Base-by-base conservation (phyloP, 2,113 vertebrate genomes). In the Platichthys stellatus region DNA sequence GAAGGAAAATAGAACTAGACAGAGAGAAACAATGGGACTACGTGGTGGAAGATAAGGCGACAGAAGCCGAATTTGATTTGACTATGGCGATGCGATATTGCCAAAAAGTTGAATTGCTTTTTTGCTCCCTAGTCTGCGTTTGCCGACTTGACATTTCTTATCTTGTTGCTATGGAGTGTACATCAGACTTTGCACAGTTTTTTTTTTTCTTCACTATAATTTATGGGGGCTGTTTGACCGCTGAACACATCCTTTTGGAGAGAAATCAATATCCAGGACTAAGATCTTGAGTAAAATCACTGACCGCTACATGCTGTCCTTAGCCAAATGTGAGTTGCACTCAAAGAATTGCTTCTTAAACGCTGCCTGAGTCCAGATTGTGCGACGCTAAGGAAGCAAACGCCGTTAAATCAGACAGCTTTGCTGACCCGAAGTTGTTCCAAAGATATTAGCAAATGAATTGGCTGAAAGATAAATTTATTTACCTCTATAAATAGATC, bases 401-500 rank as follows among this genome's bases (percentile, higher is more conserved):
- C 69, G 13, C 51, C 35, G 60, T 54, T 54, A 47, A 78, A 74
- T 63, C 26, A 56, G 53, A 73, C 67, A 28, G 56, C 63, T 56
- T 68, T 60, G 51, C 51, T 54, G 51, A 86, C 43, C 49, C 54
- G 49, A 38, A 60, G 61, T 59, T 82, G 56, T 83, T 85, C 72
- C 49, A 56, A 76, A 61, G 40, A 80, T 84, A 87, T 93, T 84
- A 90, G 80, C 71, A 81, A 87, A 89, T 91, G 49, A 88, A 88
- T 91, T 83, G 73, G 75, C 68, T 63, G 45, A 69, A 85, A 77
- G 73, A 85, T 88, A 74, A 90, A 90, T 85, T 76, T 84, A 80
- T 92, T 91, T 87, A 75, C 81, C 21, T 71, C 73, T 62, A 76
- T 73, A 91, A 92, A 86, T 74, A 66, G 74, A 92, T 92, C 84